phyloP scores from a whole-genome alignment of 2,888 invertebrate genomes.

The Atethmia centrago region DNA sequence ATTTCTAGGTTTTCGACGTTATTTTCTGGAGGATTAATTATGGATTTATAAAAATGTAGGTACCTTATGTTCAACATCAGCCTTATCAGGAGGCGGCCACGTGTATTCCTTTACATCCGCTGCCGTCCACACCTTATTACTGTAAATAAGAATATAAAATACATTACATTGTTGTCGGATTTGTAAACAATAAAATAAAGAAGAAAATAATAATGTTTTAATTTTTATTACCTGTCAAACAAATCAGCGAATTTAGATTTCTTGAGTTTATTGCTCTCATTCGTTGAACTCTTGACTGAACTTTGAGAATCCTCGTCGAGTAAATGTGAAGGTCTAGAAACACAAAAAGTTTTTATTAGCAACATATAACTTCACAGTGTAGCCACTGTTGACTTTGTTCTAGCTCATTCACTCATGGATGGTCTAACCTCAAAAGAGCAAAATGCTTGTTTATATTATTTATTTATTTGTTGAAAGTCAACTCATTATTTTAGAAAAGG shows the following conservation, averaged over 20 bases:
- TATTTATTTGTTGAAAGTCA: not conserved
- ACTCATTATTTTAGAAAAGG: too few species aligned
- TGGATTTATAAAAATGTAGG: not conserved
- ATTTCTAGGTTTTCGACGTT: not conserved
- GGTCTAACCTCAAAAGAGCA: not conserved
- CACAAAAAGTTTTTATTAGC: conserved; percentile 18
- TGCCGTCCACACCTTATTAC: conserved; percentile 93
- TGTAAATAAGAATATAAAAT: conserved; percentile 70
- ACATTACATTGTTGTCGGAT: conserved; percentile 4
- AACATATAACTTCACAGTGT: not conserved
- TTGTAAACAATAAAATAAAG: not conserved
- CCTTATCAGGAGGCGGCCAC: conserved; percentile 93
- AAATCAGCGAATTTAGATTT: conserved; percentile 88
- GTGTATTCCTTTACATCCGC: conserved; percentile 98
- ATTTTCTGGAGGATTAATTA: not conserved
- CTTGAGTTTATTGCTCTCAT: conserved; percentile 91
- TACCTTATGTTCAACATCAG: conserved; percentile 82
- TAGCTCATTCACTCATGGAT: not conserved
- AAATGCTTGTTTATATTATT: not conserved
- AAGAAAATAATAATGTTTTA: not conserved
- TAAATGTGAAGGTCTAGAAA: conserved; percentile 84
- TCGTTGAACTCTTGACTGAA: conserved; percentile 94
- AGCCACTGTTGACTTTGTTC: not conserved
- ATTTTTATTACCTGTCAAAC: conserved; percentile 83
- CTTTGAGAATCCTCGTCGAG: conserved; percentile 95